Base-by-base conservation (phyloP, 2,797 vertebrate genomes). In the Channallabes apus region DNA sequence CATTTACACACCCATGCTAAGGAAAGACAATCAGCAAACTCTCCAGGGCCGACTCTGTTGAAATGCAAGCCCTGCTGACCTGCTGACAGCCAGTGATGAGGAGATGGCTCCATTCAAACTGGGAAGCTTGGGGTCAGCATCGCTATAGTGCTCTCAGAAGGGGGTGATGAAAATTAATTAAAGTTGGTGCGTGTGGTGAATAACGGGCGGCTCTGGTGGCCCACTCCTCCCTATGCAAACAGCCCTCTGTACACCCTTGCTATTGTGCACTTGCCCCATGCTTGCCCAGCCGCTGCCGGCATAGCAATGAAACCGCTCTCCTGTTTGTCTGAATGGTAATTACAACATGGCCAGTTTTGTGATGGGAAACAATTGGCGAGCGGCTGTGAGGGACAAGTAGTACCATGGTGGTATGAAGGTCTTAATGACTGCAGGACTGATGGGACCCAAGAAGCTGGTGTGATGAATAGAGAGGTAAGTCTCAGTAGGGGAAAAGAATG, bases 131-230 rank as follows among this genome's bases (percentile, higher is more conserved):
- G 92, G 95, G 94, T 95, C 94, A 94, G 93, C 83, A 86, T 92
- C 91, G 90, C 93, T 91, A 94, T 86, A 94, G 94, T 91, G 92
- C 93, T 92, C 91, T 24, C 64, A 96, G 96, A 96, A 97, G 94
- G 95, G 94, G 94, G 90, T 95, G 96, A 94, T 97, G 96, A 97
- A 98, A 99, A 99, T 99, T 98, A 99, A 99, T 99, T 99, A 99
- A 98, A 98, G 97, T 96, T 95, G 94, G 94, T 96, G 95, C 94
- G 93, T 95, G 96, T 93, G 89, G 95, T 97, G 93, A 96, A 94
- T 96, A 96, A 96, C 95, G 91, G 95, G 93, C 92, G 88, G 93
- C 96, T 93, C 97, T 97, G 97, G 97, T 97, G 96, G 94, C 94
- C 93, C 92, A 64, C 91, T 90, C 94, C 80, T 86, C 82, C 65